Evolutionary conservation across 2,113 vertebrate genomes (phyloP).

Genomic region (Madoqua kirkii): DNA sequence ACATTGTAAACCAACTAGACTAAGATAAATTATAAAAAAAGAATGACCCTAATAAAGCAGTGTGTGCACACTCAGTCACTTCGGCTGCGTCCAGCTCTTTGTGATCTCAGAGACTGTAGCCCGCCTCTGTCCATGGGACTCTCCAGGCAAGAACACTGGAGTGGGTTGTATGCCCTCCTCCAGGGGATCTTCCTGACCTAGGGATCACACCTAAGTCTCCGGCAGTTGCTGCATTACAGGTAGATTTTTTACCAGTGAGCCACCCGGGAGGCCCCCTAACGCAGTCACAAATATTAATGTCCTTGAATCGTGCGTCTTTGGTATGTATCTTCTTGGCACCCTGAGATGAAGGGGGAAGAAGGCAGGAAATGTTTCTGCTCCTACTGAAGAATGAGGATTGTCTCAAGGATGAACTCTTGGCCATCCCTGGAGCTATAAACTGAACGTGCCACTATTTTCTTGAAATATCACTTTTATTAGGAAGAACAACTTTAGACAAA

Average conservation of each 20-base stretch:
- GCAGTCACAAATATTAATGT: not conserved
- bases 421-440: not conserved
- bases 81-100: not conserved
- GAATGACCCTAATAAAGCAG: not conserved
- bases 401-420: not conserved
- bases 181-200: not conserved
- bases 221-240: not conserved
- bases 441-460: not conserved
- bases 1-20: not conserved
- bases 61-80: not conserved
- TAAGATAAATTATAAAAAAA: not conserved
- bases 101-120: not conserved
- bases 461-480: not conserved
- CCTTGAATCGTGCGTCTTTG: not conserved
- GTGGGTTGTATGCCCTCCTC: not conserved
- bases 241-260: not conserved
- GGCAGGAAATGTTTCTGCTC: not conserved
- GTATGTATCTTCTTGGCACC: not conserved
- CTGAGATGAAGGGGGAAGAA: not conserved
- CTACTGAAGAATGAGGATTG: fast-evolving
- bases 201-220: not conserved
- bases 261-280: not conserved
- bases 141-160: not conserved
- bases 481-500: not conserved
- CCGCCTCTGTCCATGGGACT: not conserved